A percentile compares a stretch with the other conserved stretches of the same genome.
Evolutionary conservation across 53 echinoderm and acorn worm genomes (phyloP).

Genomic region (Zoroaster sp.): DNA sequence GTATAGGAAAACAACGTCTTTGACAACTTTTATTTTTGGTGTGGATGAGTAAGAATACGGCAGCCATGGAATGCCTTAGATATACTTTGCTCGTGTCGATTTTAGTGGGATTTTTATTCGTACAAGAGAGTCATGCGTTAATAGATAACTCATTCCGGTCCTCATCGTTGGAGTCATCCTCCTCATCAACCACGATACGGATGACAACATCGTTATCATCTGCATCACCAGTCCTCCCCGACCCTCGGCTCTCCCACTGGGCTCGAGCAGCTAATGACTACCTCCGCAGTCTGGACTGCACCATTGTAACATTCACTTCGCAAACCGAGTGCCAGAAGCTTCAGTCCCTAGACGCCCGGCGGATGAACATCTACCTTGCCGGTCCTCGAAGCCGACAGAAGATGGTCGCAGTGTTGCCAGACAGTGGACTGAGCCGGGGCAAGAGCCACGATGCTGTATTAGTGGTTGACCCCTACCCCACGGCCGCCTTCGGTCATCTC

Average conservation of each 20-base stretch:
- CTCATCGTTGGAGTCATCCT: slow-evolving; percentile 1
- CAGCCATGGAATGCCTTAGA: slow-evolving; percentile 28
- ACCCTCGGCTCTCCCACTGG: slow-evolving; percentile 70
- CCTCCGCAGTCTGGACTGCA: slow-evolving; percentile 77
- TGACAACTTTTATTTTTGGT: background rate
- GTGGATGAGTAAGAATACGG: background rate
- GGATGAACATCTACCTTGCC: slow-evolving; percentile 87
- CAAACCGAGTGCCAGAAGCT: slow-evolving; percentile 72
- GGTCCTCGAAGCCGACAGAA: slow-evolving; percentile 54
- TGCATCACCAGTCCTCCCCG: slow-evolving; percentile 31
- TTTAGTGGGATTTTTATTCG: background rate
- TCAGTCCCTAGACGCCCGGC: slow-evolving; percentile 43
- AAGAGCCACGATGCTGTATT: slow-evolving; percentile 88
- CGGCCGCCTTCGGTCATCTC: slow-evolving; percentile 91
- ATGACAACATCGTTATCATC: slow-evolving; percentile 49
- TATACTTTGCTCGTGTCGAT: slow-evolving; percentile 2
- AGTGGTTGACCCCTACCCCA: slow-evolving; percentile 81
- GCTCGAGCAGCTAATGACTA: slow-evolving; percentile 62
- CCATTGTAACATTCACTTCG: slow-evolving; percentile 68
- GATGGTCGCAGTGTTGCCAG: slow-evolving; percentile 72
- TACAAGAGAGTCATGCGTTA: background rate
- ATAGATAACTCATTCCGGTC: slow-evolving; percentile 37
- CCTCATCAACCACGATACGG: slow-evolving; percentile 35
- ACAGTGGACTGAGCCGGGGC: slow-evolving; percentile 80
- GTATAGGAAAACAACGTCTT: background rate